Percentiles rank a stretch among this genome's conserved stretches.
These are phyloP conservation scores for Spondyliosoma cantharus DNA, from an alignment of 2,797 vertebrate species.

Conservation along the genomic window DNA sequence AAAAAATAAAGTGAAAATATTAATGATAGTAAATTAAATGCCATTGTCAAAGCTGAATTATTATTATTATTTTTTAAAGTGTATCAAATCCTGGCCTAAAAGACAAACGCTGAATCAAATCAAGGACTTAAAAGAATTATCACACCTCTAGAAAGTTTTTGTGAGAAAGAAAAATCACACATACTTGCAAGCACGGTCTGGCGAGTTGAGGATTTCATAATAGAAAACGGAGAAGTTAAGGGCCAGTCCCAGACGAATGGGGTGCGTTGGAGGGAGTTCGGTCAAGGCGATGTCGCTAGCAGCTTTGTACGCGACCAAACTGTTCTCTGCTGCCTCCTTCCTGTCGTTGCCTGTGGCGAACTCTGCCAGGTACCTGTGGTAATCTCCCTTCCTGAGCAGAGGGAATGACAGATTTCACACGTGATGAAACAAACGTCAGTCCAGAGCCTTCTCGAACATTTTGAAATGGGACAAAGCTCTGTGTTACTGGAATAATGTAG, in stretches of 20 bases:
- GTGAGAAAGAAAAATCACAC: constrained; percentile 7
- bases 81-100: too few relatives aligned
- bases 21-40: too few relatives aligned
- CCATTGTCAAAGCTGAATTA: too few relatives aligned
- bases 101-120: too few relatives aligned
- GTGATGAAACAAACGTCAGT: background rate
- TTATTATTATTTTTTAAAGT: too few relatives aligned
- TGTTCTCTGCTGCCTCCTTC: constrained; percentile 97
- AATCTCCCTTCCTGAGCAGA: constrained; percentile 94
- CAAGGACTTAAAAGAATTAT: too few relatives aligned
- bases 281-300: constrained; percentile 97
- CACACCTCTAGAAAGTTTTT: too few relatives aligned
- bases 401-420: constrained; percentile 2
- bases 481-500: background rate
- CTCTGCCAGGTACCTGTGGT: constrained; percentile 99
- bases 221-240: constrained; percentile 99
- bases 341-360: constrained; percentile 97
- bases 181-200: constrained; percentile 96
- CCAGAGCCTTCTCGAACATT: background rate
- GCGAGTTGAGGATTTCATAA: constrained; percentile 99
- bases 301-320: constrained; percentile 96
- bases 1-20: too few relatives aligned
- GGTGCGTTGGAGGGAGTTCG: constrained; percentile 96
- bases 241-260: constrained; percentile 95
- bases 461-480: background rate